A percentile compares a stretch with the other conserved stretches of the same genome.
Evolutionary conservation across 2,888 invertebrate species (phyloP).

Genomic region (Graphium colonna): DNA sequence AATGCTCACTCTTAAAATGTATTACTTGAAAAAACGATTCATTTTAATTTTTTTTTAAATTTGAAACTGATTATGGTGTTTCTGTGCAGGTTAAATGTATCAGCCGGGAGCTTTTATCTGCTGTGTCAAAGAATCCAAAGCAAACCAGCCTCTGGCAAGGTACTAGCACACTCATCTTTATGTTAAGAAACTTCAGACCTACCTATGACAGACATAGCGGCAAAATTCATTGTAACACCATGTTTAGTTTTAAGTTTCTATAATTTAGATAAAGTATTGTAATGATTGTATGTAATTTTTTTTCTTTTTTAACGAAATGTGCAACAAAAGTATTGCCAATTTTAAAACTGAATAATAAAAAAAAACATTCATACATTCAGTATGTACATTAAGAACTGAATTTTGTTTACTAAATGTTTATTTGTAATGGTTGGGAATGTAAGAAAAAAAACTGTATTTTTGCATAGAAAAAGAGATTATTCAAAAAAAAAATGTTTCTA

Average conservation of each 20-base stretch:
- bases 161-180: slow-evolving; percentile 54
- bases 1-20: too few species aligned
- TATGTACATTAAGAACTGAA: slow-evolving; percentile 5
- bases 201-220: slow-evolving; percentile 72
- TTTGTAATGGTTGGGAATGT: neutral
- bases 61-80: slow-evolving; percentile 23
- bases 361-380: slow-evolving; percentile 11
- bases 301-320: slow-evolving; percentile 26
- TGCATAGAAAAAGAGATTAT: slow-evolving; percentile 19
- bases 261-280: slow-evolving; percentile 27
- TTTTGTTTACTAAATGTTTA: slow-evolving; percentile 3
- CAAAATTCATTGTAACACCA: slow-evolving; percentile 62
- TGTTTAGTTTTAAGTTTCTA: slow-evolving; percentile 36
- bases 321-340: slow-evolving; percentile 19
- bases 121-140: slow-evolving; percentile 45
- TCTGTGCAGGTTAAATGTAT: slow-evolving; percentile 56
- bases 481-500: slow-evolving; percentile 32
- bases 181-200: slow-evolving; percentile 50
- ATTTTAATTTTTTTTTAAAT: too few species aligned
- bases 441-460: neutral
- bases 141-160: slow-evolving; percentile 65
- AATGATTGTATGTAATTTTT: slow-evolving; percentile 29
- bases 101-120: slow-evolving; percentile 59
- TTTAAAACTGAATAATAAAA: neutral
- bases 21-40: too few species aligned